These are phyloP conservation scores for Scrobipalpa costella DNA, from an alignment of 2,888 invertebrate genomes.

Conservation along the genomic window DNA sequence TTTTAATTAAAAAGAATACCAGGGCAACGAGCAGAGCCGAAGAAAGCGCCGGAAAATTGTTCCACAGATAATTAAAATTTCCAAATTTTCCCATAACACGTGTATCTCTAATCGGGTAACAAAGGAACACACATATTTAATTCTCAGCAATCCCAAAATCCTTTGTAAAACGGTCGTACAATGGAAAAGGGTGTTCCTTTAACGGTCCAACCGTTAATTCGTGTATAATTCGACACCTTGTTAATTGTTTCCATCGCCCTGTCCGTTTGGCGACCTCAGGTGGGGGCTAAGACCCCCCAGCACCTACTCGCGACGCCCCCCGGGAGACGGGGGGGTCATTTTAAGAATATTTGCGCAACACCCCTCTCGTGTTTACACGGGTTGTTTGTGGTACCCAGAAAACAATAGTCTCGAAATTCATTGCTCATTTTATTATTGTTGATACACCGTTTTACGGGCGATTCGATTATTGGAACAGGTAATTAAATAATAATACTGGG, in stretches of 20 bases:
- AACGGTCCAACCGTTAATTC: slow-evolving; percentile 78
- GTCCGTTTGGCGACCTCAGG: slow-evolving; percentile 76
- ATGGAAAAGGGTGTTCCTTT: slow-evolving; percentile 80
- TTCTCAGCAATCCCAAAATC: slow-evolving; percentile 78
- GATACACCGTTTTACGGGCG: slow-evolving; percentile 77
- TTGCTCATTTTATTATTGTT: slow-evolving; percentile 82
- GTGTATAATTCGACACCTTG: slow-evolving; percentile 82
- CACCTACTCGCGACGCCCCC: slow-evolving; percentile 59
- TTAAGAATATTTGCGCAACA: slow-evolving; percentile 79
- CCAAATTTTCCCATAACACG: slow-evolving; percentile 45
- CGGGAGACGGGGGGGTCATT: slow-evolving; percentile 70
- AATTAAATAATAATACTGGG: slow-evolving; percentile 80
- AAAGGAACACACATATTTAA: slow-evolving; percentile 77
- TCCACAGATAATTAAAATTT: slow-evolving; percentile 52
- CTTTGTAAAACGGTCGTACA: slow-evolving; percentile 73
- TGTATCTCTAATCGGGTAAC: slow-evolving; percentile 63
- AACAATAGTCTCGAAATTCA: slow-evolving; percentile 81
- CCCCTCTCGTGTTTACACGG: slow-evolving; percentile 74
- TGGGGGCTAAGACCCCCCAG: slow-evolving; percentile 55
- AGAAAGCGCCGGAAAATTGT: slow-evolving; percentile 16
- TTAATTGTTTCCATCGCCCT: slow-evolving; percentile 79
- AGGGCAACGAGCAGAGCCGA: slow-evolving; percentile 11
- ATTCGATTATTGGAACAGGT: slow-evolving; percentile 79
- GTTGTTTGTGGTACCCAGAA: slow-evolving; percentile 80
- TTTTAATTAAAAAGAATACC: slow-evolving; percentile 18